Percentiles rank a stretch among this genome's conserved stretches.
Evolutionary conservation across 2,888 invertebrate species (phyloP).

Genomic region (Acleris emargana): DNA sequence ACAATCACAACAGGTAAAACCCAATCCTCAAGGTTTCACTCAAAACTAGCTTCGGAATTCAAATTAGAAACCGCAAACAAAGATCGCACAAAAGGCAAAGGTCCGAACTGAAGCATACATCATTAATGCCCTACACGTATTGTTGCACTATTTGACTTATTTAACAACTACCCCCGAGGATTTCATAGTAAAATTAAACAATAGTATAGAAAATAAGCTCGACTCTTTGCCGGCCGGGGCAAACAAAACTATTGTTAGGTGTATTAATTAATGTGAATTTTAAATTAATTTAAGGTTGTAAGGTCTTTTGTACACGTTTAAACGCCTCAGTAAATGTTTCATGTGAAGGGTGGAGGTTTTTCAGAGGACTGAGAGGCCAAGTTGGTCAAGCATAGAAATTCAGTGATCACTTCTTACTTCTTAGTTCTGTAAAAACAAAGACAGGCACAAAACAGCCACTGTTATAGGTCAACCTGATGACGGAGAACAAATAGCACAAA

Average conservation of each 20-base stretch:
- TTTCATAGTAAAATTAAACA: conserved; percentile 66
- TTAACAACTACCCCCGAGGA: conserved; percentile 63
- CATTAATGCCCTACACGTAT: conserved; percentile 74
- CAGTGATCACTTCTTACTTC: too few relatives aligned
- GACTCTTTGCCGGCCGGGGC: conserved; percentile 66
- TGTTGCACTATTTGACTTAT: conserved; percentile 77
- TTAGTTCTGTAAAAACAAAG: background rate
- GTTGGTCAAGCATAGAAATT: background rate
- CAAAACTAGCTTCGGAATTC: conserved; percentile 36
- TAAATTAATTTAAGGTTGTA: conserved; percentile 58
- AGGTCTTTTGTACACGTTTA: conserved; percentile 23
- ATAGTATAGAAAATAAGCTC: conserved; percentile 72
- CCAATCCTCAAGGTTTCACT: conserved; percentile 9
- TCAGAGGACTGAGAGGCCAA: background rate
- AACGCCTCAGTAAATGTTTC: conserved; percentile 23
- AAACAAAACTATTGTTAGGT: conserved; percentile 73
- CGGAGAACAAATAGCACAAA: too few relatives aligned
- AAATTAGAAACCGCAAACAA: conserved; percentile 49
- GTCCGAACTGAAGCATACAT: conserved; percentile 71
- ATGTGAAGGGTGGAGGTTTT: conserved; percentile 7
- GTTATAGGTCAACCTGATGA: too few relatives aligned
- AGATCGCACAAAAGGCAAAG: conserved; percentile 67
- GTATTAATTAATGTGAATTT: conserved; percentile 70
- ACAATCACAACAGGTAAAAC: conserved; percentile 18
- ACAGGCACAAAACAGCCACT: too few relatives aligned